These are phyloP conservation scores for Pyrrhosoma nymphula DNA, from an alignment of 2,888 invertebrate species.

Conservation along the genomic window DNA sequence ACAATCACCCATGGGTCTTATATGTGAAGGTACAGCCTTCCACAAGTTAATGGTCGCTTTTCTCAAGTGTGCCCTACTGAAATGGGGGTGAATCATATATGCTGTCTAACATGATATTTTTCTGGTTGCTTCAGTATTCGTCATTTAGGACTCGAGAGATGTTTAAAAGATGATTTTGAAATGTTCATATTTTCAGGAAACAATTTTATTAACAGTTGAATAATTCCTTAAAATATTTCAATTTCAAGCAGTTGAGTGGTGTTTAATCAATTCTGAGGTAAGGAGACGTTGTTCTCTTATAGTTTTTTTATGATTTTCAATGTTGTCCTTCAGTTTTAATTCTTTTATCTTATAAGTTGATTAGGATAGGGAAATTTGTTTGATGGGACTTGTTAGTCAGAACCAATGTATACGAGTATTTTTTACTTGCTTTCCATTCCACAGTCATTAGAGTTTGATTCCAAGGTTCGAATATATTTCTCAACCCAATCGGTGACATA, in stretches of 20 bases:
- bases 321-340: not conserved
- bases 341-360: not conserved
- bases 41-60: no score
- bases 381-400: not conserved
- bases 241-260: conserved; percentile 18
- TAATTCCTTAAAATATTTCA: not conserved
- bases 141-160: no score
- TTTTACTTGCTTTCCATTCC: not conserved
- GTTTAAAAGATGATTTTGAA: not conserved
- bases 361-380: not conserved
- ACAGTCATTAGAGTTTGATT: not conserved
- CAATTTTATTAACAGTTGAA: not conserved
- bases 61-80: no score
- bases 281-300: conserved; percentile 8
- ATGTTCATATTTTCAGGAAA: not conserved
- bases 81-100: no score
- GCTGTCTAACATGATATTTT: no score
- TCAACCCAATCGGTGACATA: no score
- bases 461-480: no score
- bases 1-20: no score
- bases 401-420: no score
- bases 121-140: no score
- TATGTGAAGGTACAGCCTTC: no score
- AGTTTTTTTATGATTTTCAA: not conserved
- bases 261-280: not conserved